Evolutionary conservation across 2,888 invertebrate genomes (phyloP), one percentile per base, ranked within the genome.

Genomic region (Trachelus iudaicus): DNA sequence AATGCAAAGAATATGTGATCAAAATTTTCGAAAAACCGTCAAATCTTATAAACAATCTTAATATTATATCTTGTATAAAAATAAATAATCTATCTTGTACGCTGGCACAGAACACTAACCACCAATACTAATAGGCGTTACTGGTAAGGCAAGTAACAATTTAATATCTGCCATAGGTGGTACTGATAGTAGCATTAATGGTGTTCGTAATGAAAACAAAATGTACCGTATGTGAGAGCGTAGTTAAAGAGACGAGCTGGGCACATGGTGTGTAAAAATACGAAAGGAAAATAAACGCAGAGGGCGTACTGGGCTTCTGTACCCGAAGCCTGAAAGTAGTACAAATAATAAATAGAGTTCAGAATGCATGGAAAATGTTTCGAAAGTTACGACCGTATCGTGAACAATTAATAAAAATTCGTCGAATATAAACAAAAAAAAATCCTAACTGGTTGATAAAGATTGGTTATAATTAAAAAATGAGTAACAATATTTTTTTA

Each of bases 241-340:
- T 71, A 71, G 31, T 31, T 71, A 71, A 33, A 71, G 12, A 34
- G 71, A 31, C 71, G 23, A 71, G 71, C 31, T 71, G 73, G 78
- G 73, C 78, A 78, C 76, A 78, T 76, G 78, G 78, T 35, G 78
- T 75, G 78, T 78, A 78, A 78, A 78, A 78, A 78, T 76, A 78
- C 73, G 76, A 76, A 75, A 75, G 75, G 76, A 78, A 78, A 78
- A 78, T 75, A 78, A 78, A 75, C 75, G 76, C 71, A 56, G 71
- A 71, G 31, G 71, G 15, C 31, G 71, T 34, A 34, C 71, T 9
- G 71, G 71, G 56, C 23, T 56, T 23, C 33, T 23, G 71, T 34
- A 30, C 71, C 71, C 33, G 12, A 34, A 71, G 71, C 33, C 33
- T 71, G 34, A 31, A 31, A 30, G 71, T 31, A 31, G 71, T 34